Base-by-base conservation (phyloP, 23 tunicate species). In the Styela clava region DNA sequence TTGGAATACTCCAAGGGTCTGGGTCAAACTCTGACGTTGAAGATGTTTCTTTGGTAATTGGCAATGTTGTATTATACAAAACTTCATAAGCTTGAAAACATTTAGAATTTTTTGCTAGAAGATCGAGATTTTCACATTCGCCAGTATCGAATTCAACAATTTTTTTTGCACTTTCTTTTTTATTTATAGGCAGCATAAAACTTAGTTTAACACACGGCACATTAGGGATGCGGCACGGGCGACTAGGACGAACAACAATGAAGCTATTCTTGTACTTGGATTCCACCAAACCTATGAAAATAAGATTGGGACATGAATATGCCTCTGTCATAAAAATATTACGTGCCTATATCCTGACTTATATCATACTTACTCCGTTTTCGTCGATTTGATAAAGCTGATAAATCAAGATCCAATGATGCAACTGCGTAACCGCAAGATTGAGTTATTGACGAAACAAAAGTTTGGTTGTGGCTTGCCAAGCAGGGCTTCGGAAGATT, bases 1-100 rank as follows among this genome's bases (percentile, higher is more conserved):
- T 34, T 64, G 79, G 72, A 63, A 82, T 76, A 36, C 92, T 88
- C 88, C 80, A 88, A 12, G 87, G 87, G 77, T 88, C 87, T 22
- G 52, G 70, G 22, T 65, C 25, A 64, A 69, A 64, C 3, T 25
- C 33, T 16, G 22, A 0, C 5, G 21, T 37, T 44, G 56, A 44
- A n/a, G 28, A 16, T 31, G 23, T 23, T 26, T 21, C 30, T 19
- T 18, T 71, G n/a, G 30, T 3, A 19, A 20, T 34, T 0, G 88
- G 88, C 36, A 85, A 44, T 23, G 35, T 52, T 33, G 37, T 51
- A 23, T 27, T 27, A 35, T 68, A 31, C 28, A 81, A 31, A 26
- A 68, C 62, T 31, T 69, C 31, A 52, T 68, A 62, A 21, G 52
- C 68, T 7, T 64, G 28, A 21, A 32, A 20, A 31, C 83, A 79